phyloP scores from a whole-genome alignment of 2,113 vertebrate species.

The Ellobius talpinus region DNA sequence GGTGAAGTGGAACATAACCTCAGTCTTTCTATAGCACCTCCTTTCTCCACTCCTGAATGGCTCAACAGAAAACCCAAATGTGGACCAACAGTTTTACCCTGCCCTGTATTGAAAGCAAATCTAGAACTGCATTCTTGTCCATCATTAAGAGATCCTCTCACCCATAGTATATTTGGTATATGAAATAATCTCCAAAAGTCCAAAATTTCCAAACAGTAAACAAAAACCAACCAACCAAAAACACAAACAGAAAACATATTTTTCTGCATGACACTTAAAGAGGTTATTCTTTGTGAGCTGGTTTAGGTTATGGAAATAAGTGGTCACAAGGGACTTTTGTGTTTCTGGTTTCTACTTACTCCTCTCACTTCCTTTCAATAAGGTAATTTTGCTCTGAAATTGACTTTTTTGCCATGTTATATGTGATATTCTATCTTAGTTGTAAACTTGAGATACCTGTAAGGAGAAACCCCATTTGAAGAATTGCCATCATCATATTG shows the following conservation, averaged over 20 bases:
- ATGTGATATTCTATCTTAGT: background rate
- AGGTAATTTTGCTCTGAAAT: background rate
- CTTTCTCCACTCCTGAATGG: background rate
- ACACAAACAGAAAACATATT: background rate
- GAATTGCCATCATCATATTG: background rate
- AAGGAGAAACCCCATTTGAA: background rate
- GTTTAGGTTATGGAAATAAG: background rate
- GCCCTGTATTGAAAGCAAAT: background rate
- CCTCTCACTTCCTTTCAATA: background rate
- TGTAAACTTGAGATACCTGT: background rate
- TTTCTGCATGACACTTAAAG: background rate
- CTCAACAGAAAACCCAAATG: background rate
- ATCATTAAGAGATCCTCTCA: background rate
- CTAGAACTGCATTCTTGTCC: rapidly evolving
- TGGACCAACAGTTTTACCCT: background rate
- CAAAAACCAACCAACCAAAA: no score
- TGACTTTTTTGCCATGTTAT: rapidly evolving
- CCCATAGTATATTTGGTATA: background rate
- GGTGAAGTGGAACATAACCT: background rate
- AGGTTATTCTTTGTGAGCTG: no score
- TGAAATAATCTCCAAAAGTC: background rate
- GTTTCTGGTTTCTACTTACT: background rate
- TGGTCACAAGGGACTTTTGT: background rate
- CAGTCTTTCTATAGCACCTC: background rate
- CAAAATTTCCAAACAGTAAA: background rate